Percentiles rank a stretch among this genome's conserved stretches.
Evolutionary conservation across 2,797 vertebrate genomes (phyloP).

Genomic region (Tinamus major): DNA sequence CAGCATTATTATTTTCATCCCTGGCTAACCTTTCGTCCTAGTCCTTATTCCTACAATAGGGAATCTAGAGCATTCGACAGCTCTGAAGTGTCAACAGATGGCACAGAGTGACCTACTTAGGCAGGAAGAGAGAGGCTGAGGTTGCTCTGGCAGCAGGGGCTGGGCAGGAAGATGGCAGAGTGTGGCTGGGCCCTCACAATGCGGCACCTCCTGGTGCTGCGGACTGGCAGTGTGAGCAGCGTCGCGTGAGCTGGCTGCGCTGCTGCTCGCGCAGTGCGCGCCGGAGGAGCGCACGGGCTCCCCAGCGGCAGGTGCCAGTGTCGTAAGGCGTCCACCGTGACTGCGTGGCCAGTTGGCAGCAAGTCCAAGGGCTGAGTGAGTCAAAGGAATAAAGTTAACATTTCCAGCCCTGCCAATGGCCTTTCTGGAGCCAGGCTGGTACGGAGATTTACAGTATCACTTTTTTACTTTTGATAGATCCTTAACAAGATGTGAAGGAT

Average conservation of each 20-base stretch:
- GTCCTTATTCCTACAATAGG: not conserved
- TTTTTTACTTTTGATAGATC: not conserved
- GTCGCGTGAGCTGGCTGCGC: slow-evolving; percentile 53
- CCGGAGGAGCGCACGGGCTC: slow-evolving; percentile 50
- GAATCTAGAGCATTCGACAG: not conserved
- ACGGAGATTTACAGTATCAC: not conserved
- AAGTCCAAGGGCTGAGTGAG: slow-evolving; percentile 33
- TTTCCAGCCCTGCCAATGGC: not conserved
- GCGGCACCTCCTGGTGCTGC: not conserved
- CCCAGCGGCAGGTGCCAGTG: slow-evolving; percentile 46
- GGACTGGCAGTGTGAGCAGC: not conserved
- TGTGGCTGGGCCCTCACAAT: no score
- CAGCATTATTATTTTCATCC: no score
- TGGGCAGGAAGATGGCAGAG: no score
- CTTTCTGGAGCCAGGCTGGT: not conserved
- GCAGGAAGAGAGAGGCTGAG: not conserved
- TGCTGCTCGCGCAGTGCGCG: slow-evolving; percentile 55
- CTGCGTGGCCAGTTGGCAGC: slow-evolving; percentile 45
- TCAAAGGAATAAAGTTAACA: slow-evolving; percentile 17
- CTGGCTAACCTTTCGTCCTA: no score
- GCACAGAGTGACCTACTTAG: slow-evolving; percentile 33
- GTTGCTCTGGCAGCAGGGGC: not conserved
- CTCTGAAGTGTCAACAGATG: slow-evolving; percentile 7
- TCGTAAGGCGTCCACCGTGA: not conserved
- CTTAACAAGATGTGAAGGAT: not conserved